These are phyloP conservation scores for Zootermopsis nevadensis DNA, from an alignment of 2,888 invertebrate genomes.

Conservation along the genomic window DNA sequence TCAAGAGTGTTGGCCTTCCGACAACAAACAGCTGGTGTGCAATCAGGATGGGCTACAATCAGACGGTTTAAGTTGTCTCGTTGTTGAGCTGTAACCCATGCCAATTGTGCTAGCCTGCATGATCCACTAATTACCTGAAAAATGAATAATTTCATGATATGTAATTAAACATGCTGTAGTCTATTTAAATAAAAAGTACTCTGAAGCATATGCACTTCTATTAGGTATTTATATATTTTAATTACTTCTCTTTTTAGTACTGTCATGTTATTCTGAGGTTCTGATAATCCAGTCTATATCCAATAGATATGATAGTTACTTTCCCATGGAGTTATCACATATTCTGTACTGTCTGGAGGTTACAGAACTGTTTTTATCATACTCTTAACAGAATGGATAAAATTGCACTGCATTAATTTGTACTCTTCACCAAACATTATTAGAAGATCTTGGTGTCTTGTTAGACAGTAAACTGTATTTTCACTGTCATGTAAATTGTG, in stretches of 20 bases:
- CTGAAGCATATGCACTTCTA: neutral
- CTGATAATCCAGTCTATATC: neutral
- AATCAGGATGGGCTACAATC: constrained; percentile 79
- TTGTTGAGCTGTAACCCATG: constrained; percentile 91
- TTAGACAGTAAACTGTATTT: too few species aligned
- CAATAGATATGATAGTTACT: neutral
- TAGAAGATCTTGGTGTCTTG: too few species aligned
- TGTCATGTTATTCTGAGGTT: neutral
- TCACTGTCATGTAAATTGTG: too few species aligned
- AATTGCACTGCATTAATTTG: too few species aligned
- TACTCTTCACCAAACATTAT: too few species aligned
- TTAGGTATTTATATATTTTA: too few species aligned
- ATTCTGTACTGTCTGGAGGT: too few species aligned
- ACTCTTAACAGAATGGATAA: too few species aligned
- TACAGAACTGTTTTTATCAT: too few species aligned
- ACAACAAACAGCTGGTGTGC: constrained; percentile 81
- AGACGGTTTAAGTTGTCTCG: constrained; percentile 82
- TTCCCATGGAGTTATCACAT: too few species aligned
- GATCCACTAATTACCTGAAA: constrained; percentile 67
- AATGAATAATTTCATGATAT: constrained; percentile 38
- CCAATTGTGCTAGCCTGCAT: constrained; percentile 74
- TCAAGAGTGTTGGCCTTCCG: constrained; percentile 75
- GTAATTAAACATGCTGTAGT: too few species aligned
- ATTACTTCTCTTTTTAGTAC: too few species aligned
- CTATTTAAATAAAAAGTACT: neutral